Conservation (phyloP, 1,140 invertebrate genomes). For the Drosophila eugracilis region DNA sequence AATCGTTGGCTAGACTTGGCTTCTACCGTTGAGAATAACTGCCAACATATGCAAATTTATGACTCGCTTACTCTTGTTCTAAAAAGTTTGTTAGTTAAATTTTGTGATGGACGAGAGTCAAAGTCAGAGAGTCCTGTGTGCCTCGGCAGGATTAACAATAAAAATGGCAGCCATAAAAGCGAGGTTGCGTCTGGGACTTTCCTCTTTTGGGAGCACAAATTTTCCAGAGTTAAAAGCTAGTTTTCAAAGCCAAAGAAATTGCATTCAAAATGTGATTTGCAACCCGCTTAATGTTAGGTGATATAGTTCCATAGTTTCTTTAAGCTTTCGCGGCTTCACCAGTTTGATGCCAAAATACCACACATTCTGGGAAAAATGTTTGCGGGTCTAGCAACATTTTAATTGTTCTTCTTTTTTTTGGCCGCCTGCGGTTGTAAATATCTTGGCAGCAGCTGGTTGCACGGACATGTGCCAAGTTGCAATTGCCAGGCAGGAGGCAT, state of each 20-base stretch:
- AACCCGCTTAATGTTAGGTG: conserved; percentile 14
- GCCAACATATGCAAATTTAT: conserved; percentile 42
- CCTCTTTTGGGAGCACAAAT: conserved; percentile 5
- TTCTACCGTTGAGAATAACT: conserved; percentile 8
- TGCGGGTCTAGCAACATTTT: conserved; percentile 9
- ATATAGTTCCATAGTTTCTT: conserved; percentile 14
- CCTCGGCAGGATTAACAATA: conserved; percentile 15
- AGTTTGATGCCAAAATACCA: neutral
- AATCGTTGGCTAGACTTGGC: conserved; percentile 10
- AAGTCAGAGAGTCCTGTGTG: neutral
- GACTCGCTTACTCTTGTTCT: neutral
- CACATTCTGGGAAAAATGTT: neutral
- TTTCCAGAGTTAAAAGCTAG: neutral
- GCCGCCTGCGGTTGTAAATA: neutral
- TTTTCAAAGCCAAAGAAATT: neutral
- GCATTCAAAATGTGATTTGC: conserved; percentile 6
- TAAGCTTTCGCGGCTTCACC: neutral
- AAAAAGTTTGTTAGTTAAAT: conserved; percentile 19
- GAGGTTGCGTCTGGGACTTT: neutral
- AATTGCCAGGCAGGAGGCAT: conserved; percentile 5
- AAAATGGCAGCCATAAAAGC: conserved; percentile 11
- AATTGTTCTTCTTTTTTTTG: conserved; percentile 34
- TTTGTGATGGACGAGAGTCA: no score
- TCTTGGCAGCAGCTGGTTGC: conserved; percentile 26
- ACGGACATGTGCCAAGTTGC: conserved; percentile 34